phyloP scores from a whole-genome alignment of 1,140 invertebrate genomes.

The Ceratina australensis region DNA sequence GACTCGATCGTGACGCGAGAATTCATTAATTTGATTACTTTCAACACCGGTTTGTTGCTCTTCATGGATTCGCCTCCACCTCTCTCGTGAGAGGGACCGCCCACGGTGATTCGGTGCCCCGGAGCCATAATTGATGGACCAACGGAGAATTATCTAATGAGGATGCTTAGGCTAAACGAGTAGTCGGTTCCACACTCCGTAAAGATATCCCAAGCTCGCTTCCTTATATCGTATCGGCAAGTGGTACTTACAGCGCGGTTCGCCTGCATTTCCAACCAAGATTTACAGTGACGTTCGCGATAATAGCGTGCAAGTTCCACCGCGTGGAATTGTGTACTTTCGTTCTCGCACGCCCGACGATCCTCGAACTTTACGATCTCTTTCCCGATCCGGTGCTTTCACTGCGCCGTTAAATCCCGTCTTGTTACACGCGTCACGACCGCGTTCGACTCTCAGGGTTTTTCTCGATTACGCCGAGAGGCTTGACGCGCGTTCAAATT shows the following conservation, averaged over 20 bases:
- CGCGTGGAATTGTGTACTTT: not conserved
- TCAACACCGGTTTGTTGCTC: constrained; percentile 27
- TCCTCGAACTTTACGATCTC: constrained; percentile 23
- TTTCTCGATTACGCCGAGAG: not conserved
- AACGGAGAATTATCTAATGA: constrained; percentile 57
- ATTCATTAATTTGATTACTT: constrained; percentile 54
- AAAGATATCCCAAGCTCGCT: constrained; percentile 37
- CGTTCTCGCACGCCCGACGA: not conserved
- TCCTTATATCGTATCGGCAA: constrained; percentile 36
- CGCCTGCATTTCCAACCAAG: not conserved
- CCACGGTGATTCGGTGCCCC: constrained; percentile 23
- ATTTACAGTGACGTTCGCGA: constrained; percentile 38
- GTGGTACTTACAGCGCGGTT: not conserved
- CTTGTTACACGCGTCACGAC: not conserved
- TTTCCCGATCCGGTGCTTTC: not conserved
- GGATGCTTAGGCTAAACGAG: constrained; percentile 45
- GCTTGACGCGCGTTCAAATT: not conserved
- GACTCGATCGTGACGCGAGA: constrained; percentile 10
- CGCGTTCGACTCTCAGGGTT: not conserved
- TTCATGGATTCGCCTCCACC: constrained; percentile 3
- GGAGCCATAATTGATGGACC: constrained; percentile 43
- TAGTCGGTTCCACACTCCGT: constrained; percentile 45
- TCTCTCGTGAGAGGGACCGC: constrained; percentile 36
- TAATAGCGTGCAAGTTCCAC: constrained; percentile 16
- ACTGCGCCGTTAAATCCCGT: no score